These are phyloP conservation scores for Stenichneumon culpator DNA, from an alignment of 2,888 invertebrate genomes.

Conservation along the genomic window DNA sequence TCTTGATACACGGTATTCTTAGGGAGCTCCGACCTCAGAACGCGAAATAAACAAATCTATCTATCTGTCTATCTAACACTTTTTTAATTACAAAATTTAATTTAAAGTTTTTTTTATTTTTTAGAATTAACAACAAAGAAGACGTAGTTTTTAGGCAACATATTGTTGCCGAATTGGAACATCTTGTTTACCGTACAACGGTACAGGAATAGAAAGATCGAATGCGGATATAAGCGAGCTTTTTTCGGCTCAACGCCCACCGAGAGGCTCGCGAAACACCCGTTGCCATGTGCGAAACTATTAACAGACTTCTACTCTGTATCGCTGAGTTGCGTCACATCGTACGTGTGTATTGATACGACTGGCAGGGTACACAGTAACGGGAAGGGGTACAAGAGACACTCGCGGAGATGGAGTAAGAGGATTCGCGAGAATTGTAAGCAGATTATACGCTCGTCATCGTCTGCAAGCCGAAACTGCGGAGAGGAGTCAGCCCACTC, in stretches of 20 bases:
- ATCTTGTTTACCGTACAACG: too few relatives aligned
- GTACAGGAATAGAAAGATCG: background rate
- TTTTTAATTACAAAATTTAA: too few relatives aligned
- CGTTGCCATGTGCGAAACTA: constrained; percentile 1
- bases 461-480: constrained; percentile 55
- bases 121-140: too few relatives aligned
- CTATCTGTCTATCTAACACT: too few relatives aligned
- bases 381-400: background rate
- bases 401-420: constrained; percentile 62
- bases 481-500: constrained; percentile 30
- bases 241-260: background rate
- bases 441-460: constrained; percentile 70
- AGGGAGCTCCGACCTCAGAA: too few relatives aligned
- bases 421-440: constrained; percentile 70
- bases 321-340: constrained; percentile 1
- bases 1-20: too few relatives aligned
- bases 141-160: too few relatives aligned
- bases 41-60: too few relatives aligned
- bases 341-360: constrained; percentile 27
- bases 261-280: background rate
- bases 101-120: too few relatives aligned
- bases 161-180: too few relatives aligned
- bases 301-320: background rate
- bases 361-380: background rate
- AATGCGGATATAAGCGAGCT: constrained; percentile 22